Base-by-base conservation (phyloP, 2,888 invertebrate species). In the Brachycybe producta region DNA sequence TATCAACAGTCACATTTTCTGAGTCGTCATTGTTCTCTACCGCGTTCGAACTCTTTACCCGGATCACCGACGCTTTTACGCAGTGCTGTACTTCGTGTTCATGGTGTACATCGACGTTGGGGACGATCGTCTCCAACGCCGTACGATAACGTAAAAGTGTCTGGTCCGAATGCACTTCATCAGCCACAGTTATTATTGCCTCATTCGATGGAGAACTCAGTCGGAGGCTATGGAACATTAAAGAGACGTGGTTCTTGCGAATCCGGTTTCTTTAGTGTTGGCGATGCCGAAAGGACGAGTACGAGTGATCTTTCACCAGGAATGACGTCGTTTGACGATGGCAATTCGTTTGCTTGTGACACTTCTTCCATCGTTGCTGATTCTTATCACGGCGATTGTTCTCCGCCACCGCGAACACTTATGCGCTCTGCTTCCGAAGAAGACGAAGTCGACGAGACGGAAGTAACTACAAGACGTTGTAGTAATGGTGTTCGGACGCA, bases 261-360 rank as follows among this genome's bases (percentile, higher is more conserved):
- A 66, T 84, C 84, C 58, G 88, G 88, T 19, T 87, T 88, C 65
- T 88, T 85, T 73, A 85, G 85, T 49, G 85, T 84, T 60, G 59
- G 60, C 2, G 58, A 57, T 40, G 50, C 82, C 84, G 55, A 84
- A 24, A 46, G 55, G 48, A 57, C 61, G 55, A 75, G 57, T 24
- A 55, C 58, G 7, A 51, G 57, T 27, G 62, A 63, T 35, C 54
- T 61, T 32, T 56, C 58, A 2, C 58, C 59, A 2, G 58, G 55
- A 36, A 51, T 35, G n/a, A 35, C 39, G 34, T 53, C 30, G 11
- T 53, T 43, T 13, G 51, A 52, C 5, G 45, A 44, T 8, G n/a
- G 24, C 17, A 27, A 28, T 21, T 40, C 27, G n/a, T 49, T 21
- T 21, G 49, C 35, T n/a, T 34, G 36, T 32, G 21, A 15, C 15